Conservation (phyloP, 2,113 vertebrate genomes). For the Cololabis saira region DNA sequence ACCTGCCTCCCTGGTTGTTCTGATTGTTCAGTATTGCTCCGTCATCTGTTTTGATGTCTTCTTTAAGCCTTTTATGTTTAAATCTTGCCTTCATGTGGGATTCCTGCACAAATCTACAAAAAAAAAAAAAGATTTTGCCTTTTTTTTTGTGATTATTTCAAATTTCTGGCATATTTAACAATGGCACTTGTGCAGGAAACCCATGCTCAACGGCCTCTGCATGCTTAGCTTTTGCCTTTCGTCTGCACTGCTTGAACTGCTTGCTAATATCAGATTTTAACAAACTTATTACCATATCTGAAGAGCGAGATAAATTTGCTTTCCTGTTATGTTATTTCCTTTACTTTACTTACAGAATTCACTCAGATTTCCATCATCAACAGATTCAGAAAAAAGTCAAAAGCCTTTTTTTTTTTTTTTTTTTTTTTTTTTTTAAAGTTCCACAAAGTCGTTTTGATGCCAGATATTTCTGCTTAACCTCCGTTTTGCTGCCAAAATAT, state of each 20-base stretch:
- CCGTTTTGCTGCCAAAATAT: constrained; percentile 1
- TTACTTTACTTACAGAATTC: background rate
- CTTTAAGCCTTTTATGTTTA: constrained; percentile 1
- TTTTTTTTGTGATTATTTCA: too few relatives aligned
- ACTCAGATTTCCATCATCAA: background rate
- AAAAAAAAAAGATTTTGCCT: background rate
- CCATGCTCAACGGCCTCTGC: constrained; percentile 22
- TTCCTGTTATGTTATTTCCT: background rate
- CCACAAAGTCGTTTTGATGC: constrained; percentile 2
- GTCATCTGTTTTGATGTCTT: constrained; percentile 24
- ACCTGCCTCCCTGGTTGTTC: constrained; percentile 16
- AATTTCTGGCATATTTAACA: background rate
- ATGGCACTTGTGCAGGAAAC: constrained; percentile 37
- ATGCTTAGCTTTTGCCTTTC: constrained; percentile 33
- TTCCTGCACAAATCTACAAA: constrained; percentile 46
- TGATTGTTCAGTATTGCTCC: constrained; percentile 16
- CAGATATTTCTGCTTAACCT: background rate
- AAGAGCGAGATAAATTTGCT: background rate
- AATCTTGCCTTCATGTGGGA: background rate
- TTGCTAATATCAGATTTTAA: constrained; percentile 21
- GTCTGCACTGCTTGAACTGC: constrained; percentile 34
- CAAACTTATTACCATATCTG: background rate
- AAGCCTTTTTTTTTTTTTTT: background rate
- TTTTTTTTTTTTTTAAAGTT: background rate
- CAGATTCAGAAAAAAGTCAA: background rate